phyloP scores from a whole-genome alignment of 2,797 vertebrate species.

The Setipinna tenuifilis region DNA sequence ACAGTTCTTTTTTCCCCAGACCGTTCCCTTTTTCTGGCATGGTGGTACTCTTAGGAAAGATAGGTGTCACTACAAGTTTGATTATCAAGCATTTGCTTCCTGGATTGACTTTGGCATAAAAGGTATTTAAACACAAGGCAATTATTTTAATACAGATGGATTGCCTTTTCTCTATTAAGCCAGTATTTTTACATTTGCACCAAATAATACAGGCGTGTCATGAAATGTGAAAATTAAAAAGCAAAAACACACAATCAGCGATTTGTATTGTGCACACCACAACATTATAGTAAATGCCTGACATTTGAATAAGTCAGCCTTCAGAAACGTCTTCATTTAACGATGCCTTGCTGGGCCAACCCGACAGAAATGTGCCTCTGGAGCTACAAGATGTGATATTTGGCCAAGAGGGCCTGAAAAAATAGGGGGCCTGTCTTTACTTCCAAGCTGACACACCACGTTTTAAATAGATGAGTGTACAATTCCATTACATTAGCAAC shows the following conservation, averaged over 20 bases:
- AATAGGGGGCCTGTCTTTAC: constrained; percentile 69
- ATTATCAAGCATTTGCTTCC: not conserved
- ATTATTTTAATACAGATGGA: not conserved
- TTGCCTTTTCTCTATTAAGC: not conserved
- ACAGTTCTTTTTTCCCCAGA: not conserved
- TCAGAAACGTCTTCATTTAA: constrained; percentile 63
- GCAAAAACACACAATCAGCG: not conserved
- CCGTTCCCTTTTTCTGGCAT: not conserved
- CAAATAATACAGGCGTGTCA: not conserved
- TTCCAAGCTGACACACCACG: constrained; percentile 82
- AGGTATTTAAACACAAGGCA: not conserved
- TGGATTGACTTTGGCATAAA: not conserved
- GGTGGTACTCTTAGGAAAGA: not conserved
- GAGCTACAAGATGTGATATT: constrained; percentile 75
- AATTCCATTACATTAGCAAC: constrained; percentile 88
- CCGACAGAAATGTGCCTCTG: constrained; percentile 71
- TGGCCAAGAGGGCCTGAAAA: constrained; percentile 64
- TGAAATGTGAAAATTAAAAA: not conserved
- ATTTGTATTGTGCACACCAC: not conserved
- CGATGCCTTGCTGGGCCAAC: constrained; percentile 60
- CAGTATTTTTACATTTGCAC: not conserved
- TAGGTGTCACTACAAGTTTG: not conserved
- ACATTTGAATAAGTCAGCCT: constrained; percentile 22
- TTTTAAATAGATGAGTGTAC: constrained; percentile 81
- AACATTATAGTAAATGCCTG: constrained; percentile 10